A percentile compares a stretch with the other conserved stretches of the same genome.
Conservation (phyloP, 2,113 vertebrate genomes). For the Alces alces region DNA sequence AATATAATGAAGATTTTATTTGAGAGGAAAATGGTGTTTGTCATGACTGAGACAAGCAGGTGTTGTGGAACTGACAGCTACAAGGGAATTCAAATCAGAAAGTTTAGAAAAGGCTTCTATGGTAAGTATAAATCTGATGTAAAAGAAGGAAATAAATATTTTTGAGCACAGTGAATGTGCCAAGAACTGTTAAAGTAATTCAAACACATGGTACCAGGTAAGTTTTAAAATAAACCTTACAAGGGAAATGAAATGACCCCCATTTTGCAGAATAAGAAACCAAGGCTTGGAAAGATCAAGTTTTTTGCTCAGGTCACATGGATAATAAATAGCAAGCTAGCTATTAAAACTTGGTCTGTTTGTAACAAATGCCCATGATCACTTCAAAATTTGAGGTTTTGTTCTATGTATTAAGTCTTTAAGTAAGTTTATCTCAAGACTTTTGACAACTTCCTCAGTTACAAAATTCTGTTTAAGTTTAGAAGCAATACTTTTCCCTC, state of each 20-base stretch:
- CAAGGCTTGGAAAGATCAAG: not conserved
- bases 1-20: not conserved
- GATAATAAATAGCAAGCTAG: not conserved
- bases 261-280: not conserved
- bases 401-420: not conserved
- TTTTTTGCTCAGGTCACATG: not conserved
- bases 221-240: not conserved
- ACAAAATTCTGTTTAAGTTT: not conserved
- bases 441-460: slow-evolving; percentile 1
- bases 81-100: not conserved
- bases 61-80: not conserved
- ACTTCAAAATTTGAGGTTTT: not conserved
- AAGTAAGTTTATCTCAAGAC: not conserved
- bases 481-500: not conserved
- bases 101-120: not conserved
- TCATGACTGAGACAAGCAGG: not conserved
- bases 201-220: not conserved
- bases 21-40: not conserved
- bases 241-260: not conserved
- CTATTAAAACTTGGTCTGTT: not conserved
- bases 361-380: not conserved
- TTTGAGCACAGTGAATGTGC: not conserved
- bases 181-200: not conserved
- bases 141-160: not conserved
- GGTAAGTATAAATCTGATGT: not conserved